Evolutionary conservation across 2,113 vertebrate genomes (phyloP).

Genomic region (Gymnobelideus leadbeateri): DNA sequence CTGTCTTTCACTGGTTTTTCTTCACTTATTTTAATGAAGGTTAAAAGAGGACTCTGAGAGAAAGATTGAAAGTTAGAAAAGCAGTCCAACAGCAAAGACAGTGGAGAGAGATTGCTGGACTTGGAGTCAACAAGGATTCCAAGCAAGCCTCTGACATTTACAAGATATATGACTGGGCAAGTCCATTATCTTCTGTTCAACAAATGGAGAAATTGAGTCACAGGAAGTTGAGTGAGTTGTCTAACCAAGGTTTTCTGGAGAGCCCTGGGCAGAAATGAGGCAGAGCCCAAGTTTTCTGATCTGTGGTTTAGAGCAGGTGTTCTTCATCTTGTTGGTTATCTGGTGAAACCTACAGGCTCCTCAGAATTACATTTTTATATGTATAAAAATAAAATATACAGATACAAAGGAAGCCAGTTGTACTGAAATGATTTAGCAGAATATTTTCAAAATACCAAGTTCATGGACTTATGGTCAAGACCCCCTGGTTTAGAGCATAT

Average conservation of each 20-base stretch:
- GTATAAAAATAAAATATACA: neutral
- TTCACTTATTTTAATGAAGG: neutral
- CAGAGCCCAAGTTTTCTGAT: neutral
- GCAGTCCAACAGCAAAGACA: neutral
- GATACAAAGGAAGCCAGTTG: neutral
- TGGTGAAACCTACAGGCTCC: neutral
- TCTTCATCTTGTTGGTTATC: neutral
- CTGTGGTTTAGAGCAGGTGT: neutral
- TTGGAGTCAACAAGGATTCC: neutral
- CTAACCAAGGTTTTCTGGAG: neutral
- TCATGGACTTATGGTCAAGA: neutral
- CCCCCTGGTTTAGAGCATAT: neutral
- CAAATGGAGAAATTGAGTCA: neutral
- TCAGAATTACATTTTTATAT: neutral
- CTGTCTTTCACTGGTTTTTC: neutral
- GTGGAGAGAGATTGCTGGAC: neutral
- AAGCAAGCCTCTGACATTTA: neutral
- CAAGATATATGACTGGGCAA: neutral
- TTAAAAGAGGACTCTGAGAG: conserved; percentile 36
- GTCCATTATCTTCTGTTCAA: neutral
- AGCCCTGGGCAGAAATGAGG: neutral
- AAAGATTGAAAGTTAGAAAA: conserved; percentile 46
- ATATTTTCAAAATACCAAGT: neutral
- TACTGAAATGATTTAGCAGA: neutral
- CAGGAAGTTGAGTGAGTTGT: neutral